Evolutionary conservation across 2,888 invertebrate species (phyloP).

Genomic region (Agriopis marginaria): DNA sequence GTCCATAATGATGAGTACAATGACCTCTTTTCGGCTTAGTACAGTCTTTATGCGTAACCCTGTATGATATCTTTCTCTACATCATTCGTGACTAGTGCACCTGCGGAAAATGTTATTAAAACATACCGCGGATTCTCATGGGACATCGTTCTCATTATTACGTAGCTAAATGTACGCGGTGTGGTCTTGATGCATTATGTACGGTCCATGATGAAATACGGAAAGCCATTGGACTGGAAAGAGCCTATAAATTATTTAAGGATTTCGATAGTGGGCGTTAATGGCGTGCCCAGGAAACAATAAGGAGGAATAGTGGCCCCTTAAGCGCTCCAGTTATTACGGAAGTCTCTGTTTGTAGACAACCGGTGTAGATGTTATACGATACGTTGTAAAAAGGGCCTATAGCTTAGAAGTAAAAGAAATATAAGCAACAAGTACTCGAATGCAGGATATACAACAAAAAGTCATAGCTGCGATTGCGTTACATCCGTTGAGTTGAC

Average conservation of each 20-base stretch:
- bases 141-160: conserved; percentile 36
- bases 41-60: no score
- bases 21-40: no score
- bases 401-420: conserved; percentile 5
- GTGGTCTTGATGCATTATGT: conserved; percentile 19
- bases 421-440: conserved; percentile 14
- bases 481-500: conserved; percentile 21
- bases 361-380: conserved; percentile 11
- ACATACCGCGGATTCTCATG: conserved; percentile 70
- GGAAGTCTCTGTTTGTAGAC: conserved; percentile 37
- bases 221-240: conserved; percentile 41
- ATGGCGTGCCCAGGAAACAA: conserved; percentile 48
- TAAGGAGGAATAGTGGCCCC: conserved; percentile 41
- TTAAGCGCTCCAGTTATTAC: conserved; percentile 39
- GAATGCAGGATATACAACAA: conserved; percentile 28
- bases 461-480: conserved; percentile 24
- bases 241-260: conserved; percentile 43
- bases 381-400: conserved; percentile 1
- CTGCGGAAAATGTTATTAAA: conserved; percentile 65
- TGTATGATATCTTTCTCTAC: conserved; percentile 17
- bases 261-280: conserved; percentile 43
- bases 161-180: conserved; percentile 13
- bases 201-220: conserved; percentile 33
- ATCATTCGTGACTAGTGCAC: conserved; percentile 32
- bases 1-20: no score